Percentiles rank a stretch among this genome's conserved stretches.
These are phyloP conservation scores for Coleophora flavipennella DNA, from an alignment of 2,888 invertebrate species.

Conservation along the genomic window DNA sequence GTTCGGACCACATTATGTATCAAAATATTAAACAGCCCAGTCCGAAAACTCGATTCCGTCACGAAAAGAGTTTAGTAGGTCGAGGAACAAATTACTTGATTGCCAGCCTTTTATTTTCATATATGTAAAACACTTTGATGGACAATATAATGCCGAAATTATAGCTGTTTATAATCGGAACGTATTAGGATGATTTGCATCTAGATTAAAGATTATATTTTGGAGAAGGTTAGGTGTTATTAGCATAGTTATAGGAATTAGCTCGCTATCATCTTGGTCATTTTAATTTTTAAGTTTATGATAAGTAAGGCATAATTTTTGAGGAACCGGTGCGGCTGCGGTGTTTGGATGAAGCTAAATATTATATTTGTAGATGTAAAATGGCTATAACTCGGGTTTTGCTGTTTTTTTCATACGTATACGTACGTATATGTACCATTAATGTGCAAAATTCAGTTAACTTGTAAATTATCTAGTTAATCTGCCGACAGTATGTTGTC, in stretches of 20 bases:
- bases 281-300: conserved; percentile 60
- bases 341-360: conserved; percentile 39
- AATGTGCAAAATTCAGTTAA: too few relatives aligned
- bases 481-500: too few relatives aligned
- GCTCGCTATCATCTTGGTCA: conserved; percentile 57
- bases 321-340: conserved; percentile 30
- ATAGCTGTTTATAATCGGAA: conserved; percentile 69
- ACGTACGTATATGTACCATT: too few relatives aligned
- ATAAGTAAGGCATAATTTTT: conserved; percentile 49
- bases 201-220: conserved; percentile 72
- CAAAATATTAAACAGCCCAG: conserved; percentile 40
- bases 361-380: conserved; percentile 2
- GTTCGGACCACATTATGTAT: conserved; percentile 41
- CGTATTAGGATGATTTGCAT: conserved; percentile 71
- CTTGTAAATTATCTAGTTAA: too few relatives aligned
- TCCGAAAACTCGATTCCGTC: conserved; percentile 48
- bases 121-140: conserved; percentile 70
- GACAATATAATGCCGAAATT: conserved; percentile 71
- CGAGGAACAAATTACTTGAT: conserved; percentile 68
- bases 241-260: conserved; percentile 70
- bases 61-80: conserved; percentile 63
- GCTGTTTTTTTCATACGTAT: too few relatives aligned
- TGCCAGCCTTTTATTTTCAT: conserved; percentile 64
- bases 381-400: neutral
- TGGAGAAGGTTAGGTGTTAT: conserved; percentile 65